A percentile compares a stretch with the other conserved stretches of the same genome.
These are phyloP conservation scores for Achroia grisella DNA, from an alignment of 1,140 invertebrate genomes.

Conservation along the genomic window DNA sequence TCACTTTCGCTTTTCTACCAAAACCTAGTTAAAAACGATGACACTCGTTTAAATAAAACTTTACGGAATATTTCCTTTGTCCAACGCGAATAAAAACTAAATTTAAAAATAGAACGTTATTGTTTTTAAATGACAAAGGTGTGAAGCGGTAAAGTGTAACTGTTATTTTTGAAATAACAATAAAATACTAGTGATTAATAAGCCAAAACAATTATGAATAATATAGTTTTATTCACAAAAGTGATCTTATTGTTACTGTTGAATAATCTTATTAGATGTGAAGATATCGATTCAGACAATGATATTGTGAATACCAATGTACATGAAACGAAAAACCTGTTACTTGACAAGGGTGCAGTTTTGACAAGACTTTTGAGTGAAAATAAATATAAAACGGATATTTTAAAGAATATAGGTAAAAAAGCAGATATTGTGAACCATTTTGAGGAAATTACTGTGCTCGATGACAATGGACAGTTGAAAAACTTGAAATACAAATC, in stretches of 20 bases:
- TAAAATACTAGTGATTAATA: conserved; percentile 2
- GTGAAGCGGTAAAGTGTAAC: too few species aligned
- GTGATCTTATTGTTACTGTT: conserved; percentile 17
- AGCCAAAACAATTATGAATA: conserved; percentile 10
- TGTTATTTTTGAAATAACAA: too few species aligned
- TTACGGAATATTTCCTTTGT: too few species aligned
- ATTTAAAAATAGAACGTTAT: too few species aligned
- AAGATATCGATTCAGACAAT: conserved; percentile 7
- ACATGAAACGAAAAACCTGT: conserved; percentile 30
- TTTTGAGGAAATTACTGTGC: conserved; percentile 53
- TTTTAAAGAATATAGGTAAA: conserved; percentile 30
- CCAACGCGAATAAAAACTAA: too few species aligned
- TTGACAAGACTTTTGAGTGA: conserved; percentile 36
- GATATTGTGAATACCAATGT: conserved; percentile 28
- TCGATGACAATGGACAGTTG: conserved; percentile 44
- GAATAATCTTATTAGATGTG: conserved; percentile 11
- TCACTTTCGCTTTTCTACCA: conserved; percentile 39
- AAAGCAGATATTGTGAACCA: conserved; percentile 36
- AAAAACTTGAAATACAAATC: conserved; percentile 56
- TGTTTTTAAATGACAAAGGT: too few species aligned
- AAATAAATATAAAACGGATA: conserved; percentile 31
- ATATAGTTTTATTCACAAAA: conserved; percentile 10
- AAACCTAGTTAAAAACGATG: background rate
- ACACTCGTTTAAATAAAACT: too few species aligned
- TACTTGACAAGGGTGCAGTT: conserved; percentile 17